Base-by-base conservation (phyloP, 2,797 vertebrate genomes). In the Columba guinea region DNA sequence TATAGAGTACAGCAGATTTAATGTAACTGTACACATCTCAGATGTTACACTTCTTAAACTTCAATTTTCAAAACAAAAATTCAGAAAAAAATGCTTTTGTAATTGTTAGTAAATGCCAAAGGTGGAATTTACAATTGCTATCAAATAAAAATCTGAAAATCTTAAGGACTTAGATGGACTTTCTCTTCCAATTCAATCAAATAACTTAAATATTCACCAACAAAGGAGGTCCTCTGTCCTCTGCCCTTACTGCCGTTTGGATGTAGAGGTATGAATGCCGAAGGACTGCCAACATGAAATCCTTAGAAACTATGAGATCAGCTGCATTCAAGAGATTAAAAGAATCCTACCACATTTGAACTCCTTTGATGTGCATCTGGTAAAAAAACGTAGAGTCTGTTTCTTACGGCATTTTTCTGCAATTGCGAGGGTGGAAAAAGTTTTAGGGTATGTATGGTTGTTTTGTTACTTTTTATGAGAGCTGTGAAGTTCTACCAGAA, bases 401-500 rank as follows among this genome's bases (percentile, higher is more conserved):
- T 77, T 90, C 53, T 67, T 85, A 59, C 20, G 74, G 39, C 28
- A 46, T 63, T 86, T 86, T 86, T 69, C 35, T 70, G 35, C 28
- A 90, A 2, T 69, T 0, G 0, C 0, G 0, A 82, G 49, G 34
- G 37, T 64, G 44, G 60, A 70, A 89, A 73, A 87, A 17, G 12
- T 70, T 93, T 88, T 67, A 73, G 49, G 44, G 32, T 67, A 58
- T 60, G 26, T 84, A 63, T 3, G 7, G 11, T 71, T 73, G 23
- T 27, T 93, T 67, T 71, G 15, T 34, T 84, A 4, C 46, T 83
- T 80, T 89, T 22, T 41, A 52, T 28, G 63, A 79, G 60, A 86
- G 59, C 67, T 74, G 37, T 89, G 77, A 87, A 88, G 60, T 94
- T 95, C 87, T 84, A 86, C 74, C 83, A 92, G 80, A 79, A 94